These are phyloP conservation scores for Sturmia bella DNA, from an alignment of 2,888 invertebrate species.

Conservation along the genomic window DNA sequence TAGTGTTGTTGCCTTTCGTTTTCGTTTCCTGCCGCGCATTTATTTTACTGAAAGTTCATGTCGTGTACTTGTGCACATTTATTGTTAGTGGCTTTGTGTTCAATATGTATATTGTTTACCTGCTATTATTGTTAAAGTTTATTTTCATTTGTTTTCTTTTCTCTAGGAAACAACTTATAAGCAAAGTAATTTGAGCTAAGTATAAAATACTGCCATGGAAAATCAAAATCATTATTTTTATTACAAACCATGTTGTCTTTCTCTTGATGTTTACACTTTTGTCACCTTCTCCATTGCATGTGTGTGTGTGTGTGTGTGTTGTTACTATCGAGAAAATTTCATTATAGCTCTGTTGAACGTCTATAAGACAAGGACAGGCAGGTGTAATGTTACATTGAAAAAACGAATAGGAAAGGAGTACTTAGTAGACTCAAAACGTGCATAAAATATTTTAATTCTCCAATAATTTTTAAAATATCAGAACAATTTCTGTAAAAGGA, in stretches of 20 bases:
- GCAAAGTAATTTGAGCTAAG: slow-evolving; percentile 33
- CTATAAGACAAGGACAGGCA: too few species aligned
- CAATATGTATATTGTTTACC: background rate
- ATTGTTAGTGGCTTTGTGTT: background rate
- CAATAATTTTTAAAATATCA: too few species aligned
- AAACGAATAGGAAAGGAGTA: too few species aligned
- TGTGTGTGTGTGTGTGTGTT: too few species aligned
- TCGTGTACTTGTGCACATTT: slow-evolving; percentile 16
- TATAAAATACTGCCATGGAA: slow-evolving; percentile 47
- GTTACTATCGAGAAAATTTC: too few species aligned
- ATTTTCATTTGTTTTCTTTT: slow-evolving; percentile 11
- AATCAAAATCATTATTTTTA: slow-evolving; percentile 31
- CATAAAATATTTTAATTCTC: too few species aligned
- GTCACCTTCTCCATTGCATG: too few species aligned
- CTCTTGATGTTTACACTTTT: background rate
- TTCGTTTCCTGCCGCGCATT: slow-evolving; percentile 25
- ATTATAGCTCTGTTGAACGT: too few species aligned
- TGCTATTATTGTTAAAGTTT: slow-evolving; percentile 16
- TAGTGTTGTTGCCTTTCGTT: slow-evolving; percentile 20
- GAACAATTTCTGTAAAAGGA: too few species aligned
- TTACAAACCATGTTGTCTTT: slow-evolving; percentile 13
- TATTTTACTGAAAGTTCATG: slow-evolving; percentile 18
- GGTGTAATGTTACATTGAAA: too few species aligned
- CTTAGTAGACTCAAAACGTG: too few species aligned
- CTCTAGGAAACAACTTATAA: background rate